These are phyloP conservation scores for Lates calcarifer DNA, from an alignment of 2,113 vertebrate species.

Conservation along the genomic window DNA sequence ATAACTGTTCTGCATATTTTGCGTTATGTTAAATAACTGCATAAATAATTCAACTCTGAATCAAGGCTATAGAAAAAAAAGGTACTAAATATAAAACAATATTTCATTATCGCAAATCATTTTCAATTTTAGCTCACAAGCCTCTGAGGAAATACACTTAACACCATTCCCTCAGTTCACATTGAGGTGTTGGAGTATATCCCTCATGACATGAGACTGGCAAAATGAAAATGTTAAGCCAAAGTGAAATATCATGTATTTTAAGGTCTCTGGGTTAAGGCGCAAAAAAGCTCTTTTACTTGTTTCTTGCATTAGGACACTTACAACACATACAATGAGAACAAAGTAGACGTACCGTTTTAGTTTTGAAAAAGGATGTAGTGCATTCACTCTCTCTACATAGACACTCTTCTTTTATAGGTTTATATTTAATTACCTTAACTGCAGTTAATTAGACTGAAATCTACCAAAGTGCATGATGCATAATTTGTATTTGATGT, in stretches of 20 bases:
- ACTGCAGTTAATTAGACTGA: slow-evolving; percentile 58
- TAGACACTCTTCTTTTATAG: slow-evolving; percentile 22
- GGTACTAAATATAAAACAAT: slow-evolving; percentile 37
- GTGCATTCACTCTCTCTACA: slow-evolving; percentile 52
- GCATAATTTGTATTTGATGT: slow-evolving; percentile 50
- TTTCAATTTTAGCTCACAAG: slow-evolving; percentile 3
- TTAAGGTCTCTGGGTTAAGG: slow-evolving; percentile 77
- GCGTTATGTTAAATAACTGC: slow-evolving; percentile 48
- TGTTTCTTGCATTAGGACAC: slow-evolving; percentile 45
- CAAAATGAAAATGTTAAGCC: slow-evolving; percentile 21
- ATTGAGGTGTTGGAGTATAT: not conserved
- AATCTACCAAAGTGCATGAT: slow-evolving; percentile 79
- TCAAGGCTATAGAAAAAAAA: slow-evolving; percentile 12
- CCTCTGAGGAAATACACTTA: not conserved
- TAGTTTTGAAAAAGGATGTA: slow-evolving; percentile 45
- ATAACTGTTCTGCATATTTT: slow-evolving; percentile 45
- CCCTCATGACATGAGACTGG: not conserved
- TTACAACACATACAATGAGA: slow-evolving; percentile 31
- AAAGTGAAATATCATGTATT: slow-evolving; percentile 24
- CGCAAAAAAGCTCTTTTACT: slow-evolving; percentile 48
- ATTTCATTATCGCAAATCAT: slow-evolving; percentile 36
- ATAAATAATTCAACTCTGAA: slow-evolving; percentile 58
- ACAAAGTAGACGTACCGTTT: slow-evolving; percentile 57
- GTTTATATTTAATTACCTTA: slow-evolving; percentile 32
- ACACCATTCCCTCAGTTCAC: not conserved